phyloP scores from a whole-genome alignment of 2,888 invertebrate genomes.

The Cartodere bifasciata region DNA sequence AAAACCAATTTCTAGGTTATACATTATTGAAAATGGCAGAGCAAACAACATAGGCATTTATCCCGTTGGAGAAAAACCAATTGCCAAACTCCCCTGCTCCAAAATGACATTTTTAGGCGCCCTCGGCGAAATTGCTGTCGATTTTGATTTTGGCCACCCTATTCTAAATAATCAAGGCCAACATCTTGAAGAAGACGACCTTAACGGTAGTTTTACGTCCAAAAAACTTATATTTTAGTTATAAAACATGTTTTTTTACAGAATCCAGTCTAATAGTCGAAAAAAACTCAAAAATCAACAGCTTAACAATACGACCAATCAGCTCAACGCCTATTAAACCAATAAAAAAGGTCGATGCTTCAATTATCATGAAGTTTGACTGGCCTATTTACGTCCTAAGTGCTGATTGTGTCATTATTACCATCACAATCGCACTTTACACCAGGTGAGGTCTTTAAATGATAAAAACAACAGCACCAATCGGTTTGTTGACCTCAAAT shows the following conservation, averaged over 20 bases:
- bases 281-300: too few species aligned
- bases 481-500: too few species aligned
- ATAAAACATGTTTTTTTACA: too few species aligned
- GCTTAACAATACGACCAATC: too few species aligned
- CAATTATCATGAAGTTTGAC: too few species aligned
- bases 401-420: constrained; percentile 74
- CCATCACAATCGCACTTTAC: constrained; percentile 34
- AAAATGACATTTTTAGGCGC: constrained; percentile 27
- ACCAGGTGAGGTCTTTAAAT: constrained; percentile 32
- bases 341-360: too few species aligned
- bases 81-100: constrained; percentile 28
- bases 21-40: constrained; percentile 25
- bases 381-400: constrained; percentile 71
- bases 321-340: too few species aligned
- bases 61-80: constrained; percentile 29
- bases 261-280: too few species aligned
- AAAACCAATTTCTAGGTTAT: constrained; percentile 23
- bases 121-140: constrained; percentile 77
- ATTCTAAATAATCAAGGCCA: constrained; percentile 21
- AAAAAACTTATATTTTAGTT: too few species aligned
- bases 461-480: too few species aligned
- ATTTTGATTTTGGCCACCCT: constrained; percentile 68
- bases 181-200: too few species aligned
- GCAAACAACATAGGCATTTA: constrained; percentile 23
- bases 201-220: too few species aligned